A percentile compares a stretch with the other conserved stretches of the same genome.
These are phyloP conservation scores for Drosophila elegans DNA, from an alignment of 1,140 invertebrate species.

Conservation along the genomic window DNA sequence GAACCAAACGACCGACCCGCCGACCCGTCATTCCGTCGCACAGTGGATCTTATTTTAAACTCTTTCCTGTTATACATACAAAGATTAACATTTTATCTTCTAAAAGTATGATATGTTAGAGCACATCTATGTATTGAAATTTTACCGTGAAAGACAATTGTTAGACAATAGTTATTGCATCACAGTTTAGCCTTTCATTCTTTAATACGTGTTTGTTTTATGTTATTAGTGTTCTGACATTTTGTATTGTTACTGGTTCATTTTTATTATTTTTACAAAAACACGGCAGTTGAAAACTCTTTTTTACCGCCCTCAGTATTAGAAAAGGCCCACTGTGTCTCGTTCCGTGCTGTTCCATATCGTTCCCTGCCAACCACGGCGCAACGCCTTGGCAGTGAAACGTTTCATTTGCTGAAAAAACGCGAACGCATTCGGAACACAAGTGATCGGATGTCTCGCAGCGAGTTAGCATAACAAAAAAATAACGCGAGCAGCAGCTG, in stretches of 20 bases:
- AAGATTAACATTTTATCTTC: too few species aligned
- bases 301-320: too few species aligned
- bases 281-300: too few species aligned
- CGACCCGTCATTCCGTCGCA: neutral
- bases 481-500: slow-evolving; percentile 18
- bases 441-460: neutral
- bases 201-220: too few species aligned
- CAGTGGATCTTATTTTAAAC: neutral
- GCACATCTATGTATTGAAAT: neutral
- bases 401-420: slow-evolving; percentile 8
- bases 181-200: too few species aligned
- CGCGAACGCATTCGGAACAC: neutral
- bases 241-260: too few species aligned
- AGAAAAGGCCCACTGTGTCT: neutral
- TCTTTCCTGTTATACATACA: too few species aligned
- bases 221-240: too few species aligned
- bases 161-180: too few species aligned
- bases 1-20: neutral
- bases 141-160: too few species aligned
- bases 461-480: neutral
- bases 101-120: neutral
- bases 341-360: slow-evolving; percentile 8
- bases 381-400: slow-evolving; percentile 16
- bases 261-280: too few species aligned
- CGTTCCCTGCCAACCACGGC: slow-evolving; percentile 12